Evolutionary conservation across 1,140 invertebrate species (phyloP), one percentile per base, ranked within the genome.

Genomic region (Papilio helenus): DNA sequence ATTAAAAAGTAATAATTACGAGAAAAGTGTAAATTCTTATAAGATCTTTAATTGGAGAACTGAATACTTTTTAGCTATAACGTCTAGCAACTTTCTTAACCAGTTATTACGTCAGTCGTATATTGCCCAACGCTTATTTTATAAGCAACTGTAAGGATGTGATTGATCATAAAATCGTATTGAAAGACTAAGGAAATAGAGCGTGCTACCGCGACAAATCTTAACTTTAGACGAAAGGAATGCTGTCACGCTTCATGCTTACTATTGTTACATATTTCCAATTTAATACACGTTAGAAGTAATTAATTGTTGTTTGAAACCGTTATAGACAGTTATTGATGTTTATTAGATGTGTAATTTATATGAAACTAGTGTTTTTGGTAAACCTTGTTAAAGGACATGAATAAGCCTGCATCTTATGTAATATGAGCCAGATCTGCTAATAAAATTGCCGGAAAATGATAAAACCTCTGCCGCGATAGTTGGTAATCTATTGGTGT

Each of bases 231-330:
- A 68, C 26, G 61, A 29, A 68, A 68, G 26, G 10, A 29, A 68
- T 68, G 23, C 12, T 61, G 26, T 68, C 26, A 29, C 61, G 61
- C 61, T 68, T 68, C 61, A 68, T 16, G 61, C 61, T 68, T 18
- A 68, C 26, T 29, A 68, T 68, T 61, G 8, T 26, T 68, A 34
- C 61, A 68, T 68, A 29, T 68, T 65, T 65, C 12, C 61, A 65
- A 65, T 65, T 65, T 65, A 14, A 65, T 65, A 65, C 61, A 68
- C 14, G 61, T 68, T 68, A 68, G 3, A 68, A 68, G 34, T 68
- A 68, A 29, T 26, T 12, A 61, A 61, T 61, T 26, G n/a, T 23
- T 61, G 51, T 26, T 65, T 29, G 5, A 5, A 16, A 65, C 29
- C 29, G 10, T 23, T 26, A 61, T 23, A 23, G 55, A 23, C 26